Conservation (phyloP, 2,797 vertebrate species). For the Macroramphosus scolopax region DNA sequence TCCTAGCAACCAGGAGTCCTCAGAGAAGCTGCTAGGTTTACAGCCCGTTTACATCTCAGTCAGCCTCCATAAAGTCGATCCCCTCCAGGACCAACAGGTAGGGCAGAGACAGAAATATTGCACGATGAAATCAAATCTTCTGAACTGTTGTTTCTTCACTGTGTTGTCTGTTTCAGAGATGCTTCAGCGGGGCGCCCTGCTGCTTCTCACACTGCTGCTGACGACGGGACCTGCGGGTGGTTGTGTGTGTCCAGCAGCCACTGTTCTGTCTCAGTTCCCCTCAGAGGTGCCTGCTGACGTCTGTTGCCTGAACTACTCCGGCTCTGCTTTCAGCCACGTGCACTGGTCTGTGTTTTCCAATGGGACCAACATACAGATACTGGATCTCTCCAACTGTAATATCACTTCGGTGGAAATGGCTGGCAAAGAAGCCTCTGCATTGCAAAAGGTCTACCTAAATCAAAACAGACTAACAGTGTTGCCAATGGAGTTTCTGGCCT, state of each 20-base stretch:
- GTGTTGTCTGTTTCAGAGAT: conserved; percentile 64
- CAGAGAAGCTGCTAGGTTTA: conserved; percentile 54
- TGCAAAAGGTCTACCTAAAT: conserved; percentile 78
- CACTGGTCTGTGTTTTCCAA: conserved; percentile 76
- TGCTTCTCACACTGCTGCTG: conserved; percentile 52
- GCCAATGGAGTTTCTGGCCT: conserved; percentile 78
- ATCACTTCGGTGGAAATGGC: conserved; percentile 66
- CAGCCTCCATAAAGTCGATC: conserved; percentile 39
- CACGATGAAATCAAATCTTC: neutral
- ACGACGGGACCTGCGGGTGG: conserved; percentile 25
- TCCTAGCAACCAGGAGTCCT: conserved; percentile 67
- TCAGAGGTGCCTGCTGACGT: conserved; percentile 46
- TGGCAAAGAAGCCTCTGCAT: conserved; percentile 3
- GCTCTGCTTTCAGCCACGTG: conserved; percentile 75
- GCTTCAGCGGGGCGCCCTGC: conserved; percentile 37
- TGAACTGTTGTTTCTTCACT: conserved; percentile 8
- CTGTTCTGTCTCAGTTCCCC: conserved; percentile 68
- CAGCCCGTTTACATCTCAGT: conserved; percentile 37
- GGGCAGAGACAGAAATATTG: neutral
- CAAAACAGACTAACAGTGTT: conserved; percentile 78
- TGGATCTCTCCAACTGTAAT: conserved; percentile 84
- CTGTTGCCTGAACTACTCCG: conserved; percentile 86
- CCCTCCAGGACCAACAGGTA: conserved; percentile 34
- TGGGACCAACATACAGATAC: conserved; percentile 63
- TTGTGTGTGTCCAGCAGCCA: conserved; percentile 78